phyloP scores from a whole-genome alignment of 2,113 vertebrate genomes.

The Castor canadensis region DNA sequence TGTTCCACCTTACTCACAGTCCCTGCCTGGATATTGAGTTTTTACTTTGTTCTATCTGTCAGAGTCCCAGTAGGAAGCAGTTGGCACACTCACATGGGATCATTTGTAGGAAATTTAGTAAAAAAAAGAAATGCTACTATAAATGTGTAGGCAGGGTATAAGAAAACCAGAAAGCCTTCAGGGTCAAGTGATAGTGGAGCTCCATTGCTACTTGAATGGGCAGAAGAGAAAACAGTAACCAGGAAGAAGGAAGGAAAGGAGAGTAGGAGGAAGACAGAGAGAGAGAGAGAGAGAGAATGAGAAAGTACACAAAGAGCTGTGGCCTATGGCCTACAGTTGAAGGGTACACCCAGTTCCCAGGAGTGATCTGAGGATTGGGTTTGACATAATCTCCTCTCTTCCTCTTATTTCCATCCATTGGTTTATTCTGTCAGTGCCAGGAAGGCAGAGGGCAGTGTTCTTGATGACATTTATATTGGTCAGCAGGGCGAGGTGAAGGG shows the following conservation, averaged over 20 bases:
- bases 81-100: neutral
- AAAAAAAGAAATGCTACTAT: neutral
- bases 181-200: neutral
- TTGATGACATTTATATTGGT: neutral
- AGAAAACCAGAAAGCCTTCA: neutral
- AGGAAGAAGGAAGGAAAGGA: neutral
- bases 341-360: neutral
- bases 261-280: neutral
- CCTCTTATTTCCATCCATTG: neutral
- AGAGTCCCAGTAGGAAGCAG: neutral
- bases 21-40: neutral
- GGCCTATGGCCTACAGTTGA: neutral
- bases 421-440: neutral
- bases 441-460: neutral
- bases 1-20: neutral
- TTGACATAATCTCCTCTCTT: neutral
- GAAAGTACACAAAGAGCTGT: neutral
- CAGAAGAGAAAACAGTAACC: neutral
- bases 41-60: neutral
- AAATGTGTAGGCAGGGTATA: neutral
- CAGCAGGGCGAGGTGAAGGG: neutral
- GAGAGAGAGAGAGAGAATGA: fast-evolving
- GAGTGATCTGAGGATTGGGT: neutral
- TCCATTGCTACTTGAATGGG: neutral
- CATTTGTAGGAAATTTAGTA: neutral